phyloP scores from a whole-genome alignment of 2,797 vertebrate genomes.

The Lacerta bilineata region DNA sequence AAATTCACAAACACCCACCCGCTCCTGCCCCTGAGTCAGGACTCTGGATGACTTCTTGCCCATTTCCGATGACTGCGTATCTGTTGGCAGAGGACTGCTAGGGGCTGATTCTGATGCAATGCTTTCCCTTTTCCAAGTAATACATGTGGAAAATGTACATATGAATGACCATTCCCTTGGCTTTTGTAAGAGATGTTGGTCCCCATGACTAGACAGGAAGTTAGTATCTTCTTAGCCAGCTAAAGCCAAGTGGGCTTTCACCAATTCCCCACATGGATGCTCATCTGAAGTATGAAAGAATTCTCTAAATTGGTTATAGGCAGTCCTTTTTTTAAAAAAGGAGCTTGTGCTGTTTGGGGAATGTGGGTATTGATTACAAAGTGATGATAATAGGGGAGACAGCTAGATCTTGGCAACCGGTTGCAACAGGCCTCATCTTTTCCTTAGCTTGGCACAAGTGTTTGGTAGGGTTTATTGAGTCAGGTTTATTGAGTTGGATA shows the following conservation, averaged over 20 bases:
- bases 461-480: not conserved
- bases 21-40: not conserved
- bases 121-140: not conserved
- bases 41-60: not conserved
- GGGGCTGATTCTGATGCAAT: not conserved
- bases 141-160: not conserved
- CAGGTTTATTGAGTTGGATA: not conserved
- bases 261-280: not conserved
- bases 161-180: not conserved
- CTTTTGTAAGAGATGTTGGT: not conserved
- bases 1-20: not conserved
- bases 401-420: not conserved
- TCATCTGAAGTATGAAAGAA: not conserved
- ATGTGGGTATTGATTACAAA: not conserved
- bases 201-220: not conserved
- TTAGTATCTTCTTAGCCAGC: not conserved
- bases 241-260: not conserved
- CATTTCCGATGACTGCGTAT: not conserved
- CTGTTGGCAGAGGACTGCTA: not conserved
- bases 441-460: not conserved
- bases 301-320: not conserved
- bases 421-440: not conserved
- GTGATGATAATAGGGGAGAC: not conserved
- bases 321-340: not conserved
- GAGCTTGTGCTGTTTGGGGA: not conserved